A percentile compares a stretch with the other conserved stretches of the same genome.
phyloP scores from a whole-genome alignment of 2,113 vertebrate species.

The Ploceus nigricollis region DNA sequence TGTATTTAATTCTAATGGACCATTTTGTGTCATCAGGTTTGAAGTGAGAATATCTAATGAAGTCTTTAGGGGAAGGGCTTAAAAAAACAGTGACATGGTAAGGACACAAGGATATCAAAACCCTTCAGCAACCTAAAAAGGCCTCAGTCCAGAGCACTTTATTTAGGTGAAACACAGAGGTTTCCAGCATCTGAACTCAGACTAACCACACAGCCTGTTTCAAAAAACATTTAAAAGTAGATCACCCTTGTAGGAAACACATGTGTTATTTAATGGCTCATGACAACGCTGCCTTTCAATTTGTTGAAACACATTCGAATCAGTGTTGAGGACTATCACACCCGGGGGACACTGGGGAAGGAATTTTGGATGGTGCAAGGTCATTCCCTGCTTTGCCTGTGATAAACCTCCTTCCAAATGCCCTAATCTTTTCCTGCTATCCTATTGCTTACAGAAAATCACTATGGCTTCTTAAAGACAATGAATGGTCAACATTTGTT shows the following conservation, averaged over 20 bases:
- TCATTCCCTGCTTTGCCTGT: not conserved
- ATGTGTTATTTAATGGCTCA: not conserved
- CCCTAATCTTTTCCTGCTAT: not conserved
- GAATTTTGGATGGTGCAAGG: not conserved
- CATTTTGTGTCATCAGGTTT: not conserved
- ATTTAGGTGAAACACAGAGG: not conserved
- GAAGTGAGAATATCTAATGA: not conserved
- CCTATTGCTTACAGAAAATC: not conserved
- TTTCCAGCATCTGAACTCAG: not conserved
- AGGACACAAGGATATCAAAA: not conserved
- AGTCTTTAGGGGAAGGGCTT: not conserved
- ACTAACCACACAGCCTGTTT: not conserved
- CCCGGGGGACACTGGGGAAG: not conserved
- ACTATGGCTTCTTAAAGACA: not conserved
- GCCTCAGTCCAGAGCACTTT: not conserved
- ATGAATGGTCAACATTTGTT: not conserved
- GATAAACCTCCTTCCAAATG: not conserved
- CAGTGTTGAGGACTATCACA: not conserved
- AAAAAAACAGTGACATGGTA: not conserved
- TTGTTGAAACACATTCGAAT: not conserved
- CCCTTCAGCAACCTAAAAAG: not conserved
- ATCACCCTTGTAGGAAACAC: not conserved
- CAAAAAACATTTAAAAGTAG: not conserved
- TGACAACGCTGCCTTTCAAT: not conserved
- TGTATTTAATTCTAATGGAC: not conserved